phyloP scores from a whole-genome alignment of 2,797 vertebrate species.

The Todus mexicanus region DNA sequence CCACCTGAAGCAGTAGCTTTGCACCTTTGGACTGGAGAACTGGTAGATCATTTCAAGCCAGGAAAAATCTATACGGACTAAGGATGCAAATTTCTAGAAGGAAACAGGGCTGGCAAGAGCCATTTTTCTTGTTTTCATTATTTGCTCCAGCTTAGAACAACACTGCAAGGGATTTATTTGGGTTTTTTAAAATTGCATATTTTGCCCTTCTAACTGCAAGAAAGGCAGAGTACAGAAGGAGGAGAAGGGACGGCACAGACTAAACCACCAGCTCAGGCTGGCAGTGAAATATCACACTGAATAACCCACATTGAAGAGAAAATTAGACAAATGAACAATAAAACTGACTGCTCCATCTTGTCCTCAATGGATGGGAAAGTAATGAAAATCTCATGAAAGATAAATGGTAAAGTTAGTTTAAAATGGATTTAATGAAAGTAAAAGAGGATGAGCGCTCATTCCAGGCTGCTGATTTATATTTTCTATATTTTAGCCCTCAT shows the following conservation, averaged over 20 bases:
- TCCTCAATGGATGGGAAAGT: conserved; percentile 20
- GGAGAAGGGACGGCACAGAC: not conserved
- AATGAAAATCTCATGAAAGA: conserved; percentile 63
- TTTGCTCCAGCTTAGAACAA: not conserved
- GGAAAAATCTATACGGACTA: not conserved
- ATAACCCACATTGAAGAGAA: conserved; percentile 23
- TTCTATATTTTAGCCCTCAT: conserved; percentile 20
- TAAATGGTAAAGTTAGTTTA: conserved; percentile 55
- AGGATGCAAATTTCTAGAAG: not conserved
- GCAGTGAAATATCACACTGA: conserved; percentile 10
- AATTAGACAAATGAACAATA: conserved; percentile 58
- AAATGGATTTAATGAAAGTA: conserved; percentile 49
- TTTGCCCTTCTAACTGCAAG: conserved; percentile 1
- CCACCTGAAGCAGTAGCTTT: not conserved
- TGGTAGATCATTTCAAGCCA: not conserved
- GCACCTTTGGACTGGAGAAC: not conserved
- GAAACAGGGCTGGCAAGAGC: not conserved
- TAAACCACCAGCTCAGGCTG: not conserved
- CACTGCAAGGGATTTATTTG: not conserved
- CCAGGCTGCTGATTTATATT: conserved; percentile 24
- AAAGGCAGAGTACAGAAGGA: not conserved
- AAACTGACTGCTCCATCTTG: conserved; percentile 37
- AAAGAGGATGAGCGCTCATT: conserved; percentile 12
- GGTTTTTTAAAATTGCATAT: not conserved
- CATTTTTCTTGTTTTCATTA: not conserved